Evolutionary conservation across 2,797 vertebrate genomes (phyloP), one percentile per base, ranked within the genome.

Genomic region (Iguana delicatissima): DNA sequence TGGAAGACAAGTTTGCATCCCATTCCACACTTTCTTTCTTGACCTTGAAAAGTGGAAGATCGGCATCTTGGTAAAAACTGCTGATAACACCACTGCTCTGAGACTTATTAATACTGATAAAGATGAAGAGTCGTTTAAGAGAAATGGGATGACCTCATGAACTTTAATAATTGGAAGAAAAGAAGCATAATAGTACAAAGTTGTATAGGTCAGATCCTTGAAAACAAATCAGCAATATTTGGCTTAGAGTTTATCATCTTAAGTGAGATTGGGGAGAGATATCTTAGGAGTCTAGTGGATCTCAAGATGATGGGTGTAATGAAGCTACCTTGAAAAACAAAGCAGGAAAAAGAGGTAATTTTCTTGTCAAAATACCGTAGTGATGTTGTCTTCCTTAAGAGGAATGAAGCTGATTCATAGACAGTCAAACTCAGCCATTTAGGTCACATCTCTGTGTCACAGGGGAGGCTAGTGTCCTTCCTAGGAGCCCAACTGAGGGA

Each of bases 101-200:
- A 80, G 9, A 7, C n/a, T 14, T 69, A 14, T 72, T 81, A 81
- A 88, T 72, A 12, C 50, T 29, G 64, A 88, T 81, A 82, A 72
- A 57, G n/a, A 29, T 29, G 24, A 24, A 88, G 59, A 35, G 14
- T 12, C 80, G 24, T 88, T 55, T 18, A 57, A 88, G 79, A 82
- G 64, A 57, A 81, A 88, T 12, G 20, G n/a, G 4, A 55, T 82
- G 87, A n/a, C 64, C 87, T 88, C 32, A 57, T 81, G 62, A 72
- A 81, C 64, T 81, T 18, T 29, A 29, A 35, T 82, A 88, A 88
- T 80, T 67, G 86, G 35, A 80, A 52, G 38, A 35, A 52, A 82
- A 24, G 14, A 73, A 55, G 73, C n/a, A 16, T 24, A 88, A 18
- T 24, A 16, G 4, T 67, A 80, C 9, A 57, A 86, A 52, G 18